A percentile compares a stretch with the other conserved stretches of the same genome.
Evolutionary conservation across 2,113 vertebrate species (phyloP).

Genomic region (Narcine bancroftii): DNA sequence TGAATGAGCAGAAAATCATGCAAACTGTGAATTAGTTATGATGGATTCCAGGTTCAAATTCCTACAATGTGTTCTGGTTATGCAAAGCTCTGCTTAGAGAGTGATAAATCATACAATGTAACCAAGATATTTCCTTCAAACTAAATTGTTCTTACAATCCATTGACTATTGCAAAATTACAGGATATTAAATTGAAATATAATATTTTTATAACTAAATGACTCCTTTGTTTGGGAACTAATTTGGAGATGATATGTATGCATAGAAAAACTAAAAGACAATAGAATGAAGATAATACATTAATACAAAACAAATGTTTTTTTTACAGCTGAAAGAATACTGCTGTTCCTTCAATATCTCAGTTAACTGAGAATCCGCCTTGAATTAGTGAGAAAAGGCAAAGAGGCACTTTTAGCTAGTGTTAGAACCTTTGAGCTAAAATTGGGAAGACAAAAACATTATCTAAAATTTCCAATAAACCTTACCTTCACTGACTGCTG

Average conservation of each 20-base stretch:
- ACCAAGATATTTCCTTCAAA: neutral
- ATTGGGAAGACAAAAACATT: neutral
- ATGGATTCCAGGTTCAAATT: neutral
- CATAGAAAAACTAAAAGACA: neutral
- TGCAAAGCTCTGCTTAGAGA: neutral
- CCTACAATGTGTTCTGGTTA: neutral
- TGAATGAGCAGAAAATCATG: slow-evolving; percentile 23
- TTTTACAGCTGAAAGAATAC: neutral
- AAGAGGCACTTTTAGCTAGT: neutral
- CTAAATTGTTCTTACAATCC: neutral
- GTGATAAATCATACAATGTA: neutral
- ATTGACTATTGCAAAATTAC: neutral
- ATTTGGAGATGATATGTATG: neutral
- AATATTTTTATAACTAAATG: neutral
- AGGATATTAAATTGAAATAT: neutral
- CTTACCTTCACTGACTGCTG: neutral
- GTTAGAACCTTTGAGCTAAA: neutral
- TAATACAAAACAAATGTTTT: neutral
- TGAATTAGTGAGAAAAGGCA: neutral
- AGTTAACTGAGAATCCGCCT: neutral
- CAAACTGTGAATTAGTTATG: neutral
- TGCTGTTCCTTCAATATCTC: neutral
- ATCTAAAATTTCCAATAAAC: neutral
- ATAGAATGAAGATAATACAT: neutral
- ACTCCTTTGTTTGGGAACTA: neutral